Percentiles rank a stretch among this genome's conserved stretches.
phyloP scores from a whole-genome alignment of 2,797 vertebrate species.

The Ptychobarbus kaznakovi region DNA sequence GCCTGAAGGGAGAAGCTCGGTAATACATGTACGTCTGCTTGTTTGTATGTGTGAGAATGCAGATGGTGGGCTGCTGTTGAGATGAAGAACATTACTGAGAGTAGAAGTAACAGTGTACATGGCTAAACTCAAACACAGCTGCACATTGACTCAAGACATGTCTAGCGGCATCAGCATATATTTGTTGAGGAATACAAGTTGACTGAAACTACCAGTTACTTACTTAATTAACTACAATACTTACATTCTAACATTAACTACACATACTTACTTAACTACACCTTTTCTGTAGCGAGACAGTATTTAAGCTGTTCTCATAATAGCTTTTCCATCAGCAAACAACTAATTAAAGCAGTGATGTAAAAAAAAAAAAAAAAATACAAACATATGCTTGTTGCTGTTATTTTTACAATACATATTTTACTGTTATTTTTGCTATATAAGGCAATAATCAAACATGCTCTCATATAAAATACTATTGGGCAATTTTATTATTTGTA shows the following conservation, averaged over 20 bases:
- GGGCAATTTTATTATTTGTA: neutral
- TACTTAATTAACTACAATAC: too few relatives aligned
- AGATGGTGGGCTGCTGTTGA: slow-evolving; percentile 63
- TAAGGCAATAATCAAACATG: neutral
- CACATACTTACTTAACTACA: neutral
- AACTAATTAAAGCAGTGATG: neutral
- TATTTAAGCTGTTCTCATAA: neutral
- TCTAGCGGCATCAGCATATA: slow-evolving; percentile 45
- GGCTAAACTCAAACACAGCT: slow-evolving; percentile 59
- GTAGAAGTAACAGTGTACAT: slow-evolving; percentile 62
- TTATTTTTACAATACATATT: neutral
- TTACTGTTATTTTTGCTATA: neutral
- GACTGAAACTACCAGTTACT: neutral
- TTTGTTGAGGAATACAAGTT: neutral
- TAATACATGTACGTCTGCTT: slow-evolving; percentile 43
- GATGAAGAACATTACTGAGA: slow-evolving; percentile 37
- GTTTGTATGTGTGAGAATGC: slow-evolving; percentile 52
- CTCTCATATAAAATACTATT: neutral
- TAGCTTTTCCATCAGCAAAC: neutral
- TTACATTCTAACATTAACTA: too few relatives aligned
- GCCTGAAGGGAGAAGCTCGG: slow-evolving; percentile 72
- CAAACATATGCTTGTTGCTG: neutral
- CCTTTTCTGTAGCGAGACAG: neutral
- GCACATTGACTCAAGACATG: slow-evolving; percentile 55
- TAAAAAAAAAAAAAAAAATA: neutral